Base-by-base conservation (phyloP, 1,140 invertebrate species). In the Chlorops oryzae region DNA sequence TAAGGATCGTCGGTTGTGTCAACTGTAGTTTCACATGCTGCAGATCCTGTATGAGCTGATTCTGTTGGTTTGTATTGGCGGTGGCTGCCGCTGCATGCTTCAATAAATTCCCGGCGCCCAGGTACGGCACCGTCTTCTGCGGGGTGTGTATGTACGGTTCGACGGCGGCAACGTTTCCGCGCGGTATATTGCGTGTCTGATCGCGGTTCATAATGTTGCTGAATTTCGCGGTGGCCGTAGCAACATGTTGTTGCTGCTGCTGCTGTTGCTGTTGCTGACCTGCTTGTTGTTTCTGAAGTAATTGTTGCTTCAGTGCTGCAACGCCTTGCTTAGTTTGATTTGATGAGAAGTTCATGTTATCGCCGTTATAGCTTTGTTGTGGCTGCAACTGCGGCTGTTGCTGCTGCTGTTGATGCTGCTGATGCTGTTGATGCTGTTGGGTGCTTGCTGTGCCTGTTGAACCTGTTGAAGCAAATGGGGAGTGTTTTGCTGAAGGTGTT, bases 61-160 rank as follows among this genome's bases (percentile, higher is more conserved):
- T 63, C 54, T 73, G 59, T 28, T 70, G 59, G 44, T 73, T 70
- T 22, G 59, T 68, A 21, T 61, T 72, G 32, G 61, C 65, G 35
- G 59, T 69, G 15, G 59, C 62, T 23, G 66, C 64, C 35, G 48
- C 47, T 25, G 54, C 57, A 54, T 70, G 66, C 23, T 70, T 70
- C 45, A 66, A 23, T 50, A 65, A 53, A 23, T 59, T 62, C 6
- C 57, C 63, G 0, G 53, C 65, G 12, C 54, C 62, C 41, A 70
- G 27, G 34, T 59, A 69, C 6, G 18, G 43, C 22, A 20, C 15
- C 46, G 35, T 62, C 54, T 70, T 68, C 18, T 84, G 83, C 7
- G 87, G 87, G 57, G 88, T 84, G 60, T 90, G 87, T 58, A 90
- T 90, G 61, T 91, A 92, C 1, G 91, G 91, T 63, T 93, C 91